Percentiles rank a stretch among this genome's conserved stretches.
These are phyloP conservation scores for Cerastis rubricosa DNA, from an alignment of 2,888 invertebrate species.

Conservation along the genomic window DNA sequence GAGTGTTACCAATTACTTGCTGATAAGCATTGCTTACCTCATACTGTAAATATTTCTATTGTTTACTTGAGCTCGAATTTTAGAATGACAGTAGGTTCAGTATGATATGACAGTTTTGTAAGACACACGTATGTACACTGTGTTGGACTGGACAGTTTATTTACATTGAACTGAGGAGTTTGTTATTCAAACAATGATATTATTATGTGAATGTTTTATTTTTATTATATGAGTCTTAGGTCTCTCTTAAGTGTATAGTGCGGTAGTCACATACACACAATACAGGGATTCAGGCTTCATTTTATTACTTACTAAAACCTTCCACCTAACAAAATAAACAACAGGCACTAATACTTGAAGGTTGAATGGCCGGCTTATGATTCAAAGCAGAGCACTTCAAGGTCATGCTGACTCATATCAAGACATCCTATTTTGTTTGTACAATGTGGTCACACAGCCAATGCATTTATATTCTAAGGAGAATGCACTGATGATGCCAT, in stretches of 20 bases:
- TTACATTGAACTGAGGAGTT: conserved; percentile 2
- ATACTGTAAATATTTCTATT: conserved; percentile 41
- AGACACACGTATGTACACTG: not conserved
- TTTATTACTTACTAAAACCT: conserved; percentile 14
- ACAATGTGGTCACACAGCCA: conserved; percentile 58
- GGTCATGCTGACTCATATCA: conserved; percentile 77
- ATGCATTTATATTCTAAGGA: conserved; percentile 28
- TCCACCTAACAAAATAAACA: conserved; percentile 41
- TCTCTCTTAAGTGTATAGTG: not conserved
- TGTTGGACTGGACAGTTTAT: conserved; percentile 6
- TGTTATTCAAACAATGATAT: conserved; percentile 24
- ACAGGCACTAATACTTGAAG: conserved; percentile 68
- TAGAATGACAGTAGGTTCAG: no score
- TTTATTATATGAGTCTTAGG: conserved; percentile 11
- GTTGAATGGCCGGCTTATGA: conserved; percentile 75
- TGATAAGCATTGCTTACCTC: conserved; percentile 62
- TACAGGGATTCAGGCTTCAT: not conserved
- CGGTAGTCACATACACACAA: not conserved
- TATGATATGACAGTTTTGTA: conserved; percentile 1
- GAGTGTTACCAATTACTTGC: conserved; percentile 52
- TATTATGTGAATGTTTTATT: conserved; percentile 10
- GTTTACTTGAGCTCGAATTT: conserved; percentile 26
- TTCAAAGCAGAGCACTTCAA: conserved; percentile 74
- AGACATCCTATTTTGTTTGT: conserved; percentile 67
- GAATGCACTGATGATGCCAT: conserved; percentile 48